Evolutionary conservation across 2,797 vertebrate genomes (phyloP).

Genomic region (Sebastes oblongus): DNA sequence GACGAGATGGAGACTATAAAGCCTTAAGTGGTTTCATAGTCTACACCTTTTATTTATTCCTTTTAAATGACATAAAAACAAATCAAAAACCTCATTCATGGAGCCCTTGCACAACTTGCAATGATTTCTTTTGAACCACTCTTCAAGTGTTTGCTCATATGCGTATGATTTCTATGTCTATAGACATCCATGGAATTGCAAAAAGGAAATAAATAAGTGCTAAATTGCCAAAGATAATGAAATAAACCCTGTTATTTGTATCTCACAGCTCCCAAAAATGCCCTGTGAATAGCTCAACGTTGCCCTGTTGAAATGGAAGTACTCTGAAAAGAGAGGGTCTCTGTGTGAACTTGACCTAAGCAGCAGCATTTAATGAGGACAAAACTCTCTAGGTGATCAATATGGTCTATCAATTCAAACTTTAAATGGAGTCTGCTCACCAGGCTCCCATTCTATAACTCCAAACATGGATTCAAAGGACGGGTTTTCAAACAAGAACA

Average conservation of each 20-base stretch:
- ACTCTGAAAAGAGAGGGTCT: constrained; percentile 51
- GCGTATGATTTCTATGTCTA: constrained; percentile 34
- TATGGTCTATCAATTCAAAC: constrained; percentile 71
- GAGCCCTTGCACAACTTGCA: constrained; percentile 10
- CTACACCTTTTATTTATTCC: not conserved
- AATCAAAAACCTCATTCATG: constrained; percentile 18
- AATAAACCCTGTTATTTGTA: constrained; percentile 31
- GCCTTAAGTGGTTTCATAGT: not conserved
- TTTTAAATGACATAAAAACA: constrained; percentile 17
- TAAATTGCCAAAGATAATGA: constrained; percentile 59
- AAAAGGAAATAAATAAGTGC: constrained; percentile 41
- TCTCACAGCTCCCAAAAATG: constrained; percentile 50
- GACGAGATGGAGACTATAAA: not conserved
- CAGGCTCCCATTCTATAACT: constrained; percentile 54
- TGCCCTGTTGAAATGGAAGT: constrained; percentile 47
- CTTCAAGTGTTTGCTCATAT: constrained; percentile 9
- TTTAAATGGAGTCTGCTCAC: constrained; percentile 69
- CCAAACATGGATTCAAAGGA: constrained; percentile 56
- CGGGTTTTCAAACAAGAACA: constrained; percentile 37
- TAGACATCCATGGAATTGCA: constrained; percentile 30
- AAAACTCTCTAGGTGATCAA: constrained; percentile 75
- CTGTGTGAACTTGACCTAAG: constrained; percentile 69
- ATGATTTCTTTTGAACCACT: constrained; percentile 22
- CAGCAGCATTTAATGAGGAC: constrained; percentile 73
- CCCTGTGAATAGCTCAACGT: constrained; percentile 47